Conservation (phyloP, 2,113 vertebrate genomes). For the Clupea harengus region DNA sequence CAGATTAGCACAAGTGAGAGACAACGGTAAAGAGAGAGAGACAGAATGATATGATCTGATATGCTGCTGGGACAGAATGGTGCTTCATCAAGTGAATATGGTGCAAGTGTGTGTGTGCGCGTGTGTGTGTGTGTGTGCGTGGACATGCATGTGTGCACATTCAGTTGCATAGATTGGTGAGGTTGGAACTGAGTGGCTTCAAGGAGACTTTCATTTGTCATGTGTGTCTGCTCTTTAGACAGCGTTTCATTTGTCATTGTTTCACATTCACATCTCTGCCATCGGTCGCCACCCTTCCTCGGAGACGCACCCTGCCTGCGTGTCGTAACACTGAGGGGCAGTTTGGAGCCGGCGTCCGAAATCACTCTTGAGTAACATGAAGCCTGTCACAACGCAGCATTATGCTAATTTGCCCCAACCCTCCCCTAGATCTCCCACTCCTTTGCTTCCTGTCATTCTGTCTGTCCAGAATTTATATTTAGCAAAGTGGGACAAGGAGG, state of each 20-base stretch:
- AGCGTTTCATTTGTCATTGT: constrained; percentile 17
- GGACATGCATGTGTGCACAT: neutral
- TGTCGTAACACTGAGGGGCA: neutral
- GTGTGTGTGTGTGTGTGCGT: neutral
- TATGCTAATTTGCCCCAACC: neutral
- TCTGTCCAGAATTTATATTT: constrained; percentile 29
- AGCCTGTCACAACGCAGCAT: neutral
- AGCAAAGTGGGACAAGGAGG: constrained; percentile 9
- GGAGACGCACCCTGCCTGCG: neutral
- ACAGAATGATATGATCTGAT: neutral
- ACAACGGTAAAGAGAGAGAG: neutral
- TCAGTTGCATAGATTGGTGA: neutral
- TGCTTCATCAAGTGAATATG: neutral
- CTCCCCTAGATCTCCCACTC: neutral
- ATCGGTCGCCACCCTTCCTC: neutral
- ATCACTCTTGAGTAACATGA: constrained; percentile 16
- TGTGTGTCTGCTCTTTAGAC: neutral
- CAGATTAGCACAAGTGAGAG: neutral
- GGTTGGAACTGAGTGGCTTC: neutral
- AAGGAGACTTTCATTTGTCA: neutral
- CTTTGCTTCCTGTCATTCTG: constrained; percentile 24
- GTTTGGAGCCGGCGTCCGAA: neutral
- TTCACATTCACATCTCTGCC: constrained; percentile 22
- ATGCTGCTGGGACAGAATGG: neutral
- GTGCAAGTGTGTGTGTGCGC: neutral